These are phyloP conservation scores for Rhinoptilus africanus DNA, from an alignment of 2,113 vertebrate species.

Conservation along the genomic window DNA sequence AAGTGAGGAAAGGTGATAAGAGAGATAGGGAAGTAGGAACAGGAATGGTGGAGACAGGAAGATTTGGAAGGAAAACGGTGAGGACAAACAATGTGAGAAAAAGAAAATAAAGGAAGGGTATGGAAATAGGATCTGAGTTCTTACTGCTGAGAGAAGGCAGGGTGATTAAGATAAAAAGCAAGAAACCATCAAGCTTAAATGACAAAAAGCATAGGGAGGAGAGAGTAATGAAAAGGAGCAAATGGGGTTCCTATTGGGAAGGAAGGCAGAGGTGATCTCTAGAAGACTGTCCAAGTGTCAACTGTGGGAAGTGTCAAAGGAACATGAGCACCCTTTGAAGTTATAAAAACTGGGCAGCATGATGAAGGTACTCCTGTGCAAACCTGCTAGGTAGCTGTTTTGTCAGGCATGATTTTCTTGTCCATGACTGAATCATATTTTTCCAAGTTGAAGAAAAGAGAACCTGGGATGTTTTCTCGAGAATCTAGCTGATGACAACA, in stretches of 20 bases:
- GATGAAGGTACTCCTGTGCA: neutral
- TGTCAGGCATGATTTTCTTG: neutral
- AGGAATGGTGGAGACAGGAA: neutral
- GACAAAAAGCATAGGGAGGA: neutral
- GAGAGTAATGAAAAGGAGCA: neutral
- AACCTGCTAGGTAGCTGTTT: conserved; percentile 12
- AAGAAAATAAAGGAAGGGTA: neutral
- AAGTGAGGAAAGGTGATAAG: neutral
- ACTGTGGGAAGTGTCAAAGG: neutral
- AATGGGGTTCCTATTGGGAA: neutral
- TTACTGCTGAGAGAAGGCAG: neutral
- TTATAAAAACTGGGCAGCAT: neutral
- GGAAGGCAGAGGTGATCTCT: neutral
- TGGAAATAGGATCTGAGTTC: neutral
- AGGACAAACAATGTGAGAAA: neutral
- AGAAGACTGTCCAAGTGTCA: neutral
- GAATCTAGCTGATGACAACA: conserved; percentile 38
- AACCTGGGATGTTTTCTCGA: neutral
- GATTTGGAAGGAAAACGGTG: neutral
- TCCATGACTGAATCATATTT: conserved; percentile 4
- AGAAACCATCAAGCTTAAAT: neutral
- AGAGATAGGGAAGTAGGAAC: neutral
- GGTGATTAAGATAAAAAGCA: neutral
- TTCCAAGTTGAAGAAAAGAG: conserved; percentile 20
- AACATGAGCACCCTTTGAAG: neutral